These are phyloP conservation scores for Drosophila persimilis DNA, from an alignment of 1,140 invertebrate species.

Conservation along the genomic window DNA sequence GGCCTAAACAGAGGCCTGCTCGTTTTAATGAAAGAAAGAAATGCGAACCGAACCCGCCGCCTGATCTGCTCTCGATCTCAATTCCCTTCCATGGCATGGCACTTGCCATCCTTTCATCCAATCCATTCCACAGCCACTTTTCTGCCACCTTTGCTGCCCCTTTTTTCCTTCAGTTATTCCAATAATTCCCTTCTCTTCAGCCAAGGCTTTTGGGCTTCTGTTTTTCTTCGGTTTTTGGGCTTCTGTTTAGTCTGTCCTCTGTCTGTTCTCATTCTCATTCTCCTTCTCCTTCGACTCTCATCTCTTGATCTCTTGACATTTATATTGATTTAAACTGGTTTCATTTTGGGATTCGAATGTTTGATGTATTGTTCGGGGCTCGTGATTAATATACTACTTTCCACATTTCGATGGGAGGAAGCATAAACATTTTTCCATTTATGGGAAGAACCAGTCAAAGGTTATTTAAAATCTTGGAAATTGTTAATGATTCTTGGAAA, in stretches of 20 bases:
- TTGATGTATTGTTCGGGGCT: not conserved
- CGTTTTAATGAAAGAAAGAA: slow-evolving; percentile 63
- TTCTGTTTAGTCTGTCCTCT: not conserved
- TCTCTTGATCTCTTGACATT: slow-evolving; percentile 19
- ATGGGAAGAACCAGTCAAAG: too few relatives aligned
- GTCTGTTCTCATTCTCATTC: too few relatives aligned
- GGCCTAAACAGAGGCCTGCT: slow-evolving; percentile 7
- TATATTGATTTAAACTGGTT: slow-evolving; percentile 31
- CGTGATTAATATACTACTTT: not conserved
- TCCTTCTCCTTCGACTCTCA: too few relatives aligned
- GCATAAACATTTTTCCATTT: too few relatives aligned
- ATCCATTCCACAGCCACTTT: too few relatives aligned
- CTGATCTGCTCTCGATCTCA: slow-evolving; percentile 8
- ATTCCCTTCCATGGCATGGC: not conserved
- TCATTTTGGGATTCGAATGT: slow-evolving; percentile 2
- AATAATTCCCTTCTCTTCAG: too few relatives aligned
- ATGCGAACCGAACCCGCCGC: slow-evolving; percentile 5
- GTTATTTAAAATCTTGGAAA: too few relatives aligned
- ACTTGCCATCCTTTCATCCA: slow-evolving; percentile 22
- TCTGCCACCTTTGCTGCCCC: too few relatives aligned
- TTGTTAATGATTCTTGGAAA: too few relatives aligned
- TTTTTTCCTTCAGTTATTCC: too few relatives aligned
- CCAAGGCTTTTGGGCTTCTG: slow-evolving; percentile 18
- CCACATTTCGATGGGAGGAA: too few relatives aligned
- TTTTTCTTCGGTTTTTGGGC: slow-evolving; percentile 11